Evolutionary conservation across 2,888 invertebrate species (phyloP).

Genomic region (Pristionchus fissidentatus): DNA sequence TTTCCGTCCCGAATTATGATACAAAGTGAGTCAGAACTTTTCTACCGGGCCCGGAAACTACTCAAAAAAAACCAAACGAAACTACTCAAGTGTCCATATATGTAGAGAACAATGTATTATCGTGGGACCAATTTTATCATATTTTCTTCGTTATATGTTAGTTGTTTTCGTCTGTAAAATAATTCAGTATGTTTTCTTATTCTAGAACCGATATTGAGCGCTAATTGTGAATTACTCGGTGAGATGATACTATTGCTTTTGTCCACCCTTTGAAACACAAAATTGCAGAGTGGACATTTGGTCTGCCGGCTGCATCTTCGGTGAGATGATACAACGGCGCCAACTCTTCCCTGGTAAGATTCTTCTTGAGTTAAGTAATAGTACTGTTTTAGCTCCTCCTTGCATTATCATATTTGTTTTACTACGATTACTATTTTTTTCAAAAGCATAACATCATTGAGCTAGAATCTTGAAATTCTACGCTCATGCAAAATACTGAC

Average conservation of each 20-base stretch:
- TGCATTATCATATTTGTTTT: not conserved
- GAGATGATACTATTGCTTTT: not conserved
- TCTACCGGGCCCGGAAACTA: too few relatives aligned
- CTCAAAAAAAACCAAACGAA: too few relatives aligned
- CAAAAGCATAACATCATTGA: too few relatives aligned
- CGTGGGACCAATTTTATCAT: not conserved
- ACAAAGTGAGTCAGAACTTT: constrained; percentile 69
- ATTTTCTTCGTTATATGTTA: not conserved
- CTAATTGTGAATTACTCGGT: not conserved
- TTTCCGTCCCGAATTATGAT: constrained; percentile 77
- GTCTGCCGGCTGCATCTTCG: constrained; percentile 79
- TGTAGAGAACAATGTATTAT: too few relatives aligned
- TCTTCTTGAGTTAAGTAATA: too few relatives aligned
- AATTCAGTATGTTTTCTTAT: too few relatives aligned
- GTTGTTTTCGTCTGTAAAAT: too few relatives aligned
- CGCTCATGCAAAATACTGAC: not conserved
- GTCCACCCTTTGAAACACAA: too few relatives aligned
- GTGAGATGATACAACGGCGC: constrained; percentile 78
- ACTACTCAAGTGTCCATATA: too few relatives aligned
- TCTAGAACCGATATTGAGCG: too few relatives aligned
- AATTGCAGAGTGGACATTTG: constrained; percentile 77
- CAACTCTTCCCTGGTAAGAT: constrained; percentile 77
- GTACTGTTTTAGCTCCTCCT: constrained; percentile 1
- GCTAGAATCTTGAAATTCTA: not conserved
- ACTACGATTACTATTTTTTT: not conserved